A percentile compares a stretch with the other conserved stretches of the same genome.
Conservation (phyloP, 2,888 invertebrate genomes). For the Caenorhabditis sp. region DNA sequence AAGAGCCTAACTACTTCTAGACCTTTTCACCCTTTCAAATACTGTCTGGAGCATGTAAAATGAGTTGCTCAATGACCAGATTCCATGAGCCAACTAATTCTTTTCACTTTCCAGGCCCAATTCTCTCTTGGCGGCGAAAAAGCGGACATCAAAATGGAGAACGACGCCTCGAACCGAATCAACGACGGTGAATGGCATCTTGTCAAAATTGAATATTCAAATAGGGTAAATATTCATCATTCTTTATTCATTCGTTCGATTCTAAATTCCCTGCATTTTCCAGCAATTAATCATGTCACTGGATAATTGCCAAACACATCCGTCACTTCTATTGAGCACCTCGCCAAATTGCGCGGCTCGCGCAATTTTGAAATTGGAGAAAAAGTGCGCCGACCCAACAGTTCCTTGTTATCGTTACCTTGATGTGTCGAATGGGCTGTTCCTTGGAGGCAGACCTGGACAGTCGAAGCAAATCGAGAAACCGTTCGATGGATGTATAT, state of each 20-base stretch:
- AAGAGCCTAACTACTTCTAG: no score
- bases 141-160: conserved; percentile 53
- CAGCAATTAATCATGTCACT: conserved; percentile 58
- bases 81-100: not conserved
- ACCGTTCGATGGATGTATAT: conserved; percentile 38
- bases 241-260: no score
- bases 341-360: conserved; percentile 57
- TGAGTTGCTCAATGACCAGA: no score
- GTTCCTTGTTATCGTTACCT: conserved; percentile 67
- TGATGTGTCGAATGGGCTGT: conserved; percentile 57
- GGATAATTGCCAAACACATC: conserved; percentile 61
- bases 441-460: conserved; percentile 60
- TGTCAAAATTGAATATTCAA: conserved; percentile 54
- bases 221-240: conserved; percentile 42
- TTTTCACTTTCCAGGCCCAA: conserved; percentile 43
- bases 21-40: no score
- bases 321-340: conserved; percentile 43
- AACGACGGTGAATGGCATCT: conserved; percentile 69
- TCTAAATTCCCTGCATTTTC: conserved; percentile 5
- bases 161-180: conserved; percentile 59
- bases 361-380: conserved; percentile 54
- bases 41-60: no score
- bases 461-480: conserved; percentile 43
- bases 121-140: conserved; percentile 55
- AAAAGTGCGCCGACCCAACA: conserved; percentile 50